Conservation (phyloP, 2,888 invertebrate species). For the Himalopsyche kuldschensis region DNA sequence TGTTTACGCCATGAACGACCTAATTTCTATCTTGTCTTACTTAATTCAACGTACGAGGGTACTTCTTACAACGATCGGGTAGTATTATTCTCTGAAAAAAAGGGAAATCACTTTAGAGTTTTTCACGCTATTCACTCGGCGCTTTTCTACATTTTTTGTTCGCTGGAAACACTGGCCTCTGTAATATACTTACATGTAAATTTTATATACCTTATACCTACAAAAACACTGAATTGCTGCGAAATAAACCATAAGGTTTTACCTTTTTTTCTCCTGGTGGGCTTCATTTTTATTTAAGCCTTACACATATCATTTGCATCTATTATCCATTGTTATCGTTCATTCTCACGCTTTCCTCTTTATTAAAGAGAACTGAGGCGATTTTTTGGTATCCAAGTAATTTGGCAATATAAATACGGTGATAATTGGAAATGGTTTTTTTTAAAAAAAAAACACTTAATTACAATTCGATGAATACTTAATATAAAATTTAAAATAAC, state of each 20-base stretch:
- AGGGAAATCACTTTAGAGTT: neutral
- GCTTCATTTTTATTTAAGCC: neutral
- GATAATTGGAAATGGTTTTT: too few species aligned
- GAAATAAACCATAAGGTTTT: neutral
- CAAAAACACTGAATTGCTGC: neutral
- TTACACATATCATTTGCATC: neutral
- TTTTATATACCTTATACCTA: neutral
- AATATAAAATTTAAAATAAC: too few species aligned
- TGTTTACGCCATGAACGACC: neutral
- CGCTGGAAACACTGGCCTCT: neutral
- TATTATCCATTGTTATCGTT: neutral
- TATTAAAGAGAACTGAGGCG: too few species aligned
- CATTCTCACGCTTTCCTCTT: too few species aligned
- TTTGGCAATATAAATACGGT: too few species aligned
- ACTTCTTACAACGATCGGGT: neutral
- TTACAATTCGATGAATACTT: too few species aligned
- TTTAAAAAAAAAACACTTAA: too few species aligned
- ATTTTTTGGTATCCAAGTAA: too few species aligned
- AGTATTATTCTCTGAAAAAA: neutral
- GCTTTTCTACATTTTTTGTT: neutral
- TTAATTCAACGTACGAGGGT: neutral
- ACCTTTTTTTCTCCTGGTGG: neutral
- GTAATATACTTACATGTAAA: neutral
- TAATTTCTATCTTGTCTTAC: neutral
- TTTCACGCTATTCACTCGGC: neutral